These are phyloP conservation scores for Sesia bembeciformis DNA, from an alignment of 2,888 invertebrate species.

Conservation along the genomic window DNA sequence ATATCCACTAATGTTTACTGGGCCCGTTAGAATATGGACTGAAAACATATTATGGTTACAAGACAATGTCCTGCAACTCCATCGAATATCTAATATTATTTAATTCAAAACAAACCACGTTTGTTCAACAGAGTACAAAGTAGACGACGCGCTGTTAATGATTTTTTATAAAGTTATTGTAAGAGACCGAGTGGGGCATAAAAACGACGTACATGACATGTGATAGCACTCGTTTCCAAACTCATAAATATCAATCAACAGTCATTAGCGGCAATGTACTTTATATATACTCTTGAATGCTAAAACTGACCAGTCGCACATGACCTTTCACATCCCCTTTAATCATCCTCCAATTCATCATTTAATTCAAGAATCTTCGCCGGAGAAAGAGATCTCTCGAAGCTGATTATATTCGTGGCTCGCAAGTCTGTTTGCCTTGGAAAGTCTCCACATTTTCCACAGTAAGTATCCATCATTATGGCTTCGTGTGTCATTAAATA, in stretches of 20 bases:
- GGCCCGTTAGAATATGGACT: no score
- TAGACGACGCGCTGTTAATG: no score
- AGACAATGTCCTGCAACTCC: no score
- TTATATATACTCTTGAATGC: constrained; percentile 25
- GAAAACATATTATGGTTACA: no score
- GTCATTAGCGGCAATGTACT: constrained; percentile 26
- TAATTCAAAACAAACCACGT: no score
- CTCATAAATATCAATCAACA: constrained; percentile 59
- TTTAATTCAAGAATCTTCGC: no score
- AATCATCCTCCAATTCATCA: neutral
- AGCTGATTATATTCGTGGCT: constrained; percentile 4
- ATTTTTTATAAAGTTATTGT: no score
- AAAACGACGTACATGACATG: constrained; percentile 26
- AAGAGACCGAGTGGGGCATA: constrained; percentile 28
- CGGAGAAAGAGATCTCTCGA: neutral
- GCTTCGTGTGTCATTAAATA: neutral
- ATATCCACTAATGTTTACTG: no score
- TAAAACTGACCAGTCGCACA: constrained; percentile 16
- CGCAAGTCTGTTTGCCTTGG: constrained; percentile 25
- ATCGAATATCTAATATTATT: no score
- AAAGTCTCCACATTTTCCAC: constrained; percentile 22
- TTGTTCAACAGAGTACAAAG: no score
- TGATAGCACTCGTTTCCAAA: constrained; percentile 41
- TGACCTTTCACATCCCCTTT: constrained; percentile 12
- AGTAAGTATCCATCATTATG: constrained; percentile 13